phyloP scores from a whole-genome alignment of 2,888 invertebrate genomes.

The Brenthis daphne region DNA sequence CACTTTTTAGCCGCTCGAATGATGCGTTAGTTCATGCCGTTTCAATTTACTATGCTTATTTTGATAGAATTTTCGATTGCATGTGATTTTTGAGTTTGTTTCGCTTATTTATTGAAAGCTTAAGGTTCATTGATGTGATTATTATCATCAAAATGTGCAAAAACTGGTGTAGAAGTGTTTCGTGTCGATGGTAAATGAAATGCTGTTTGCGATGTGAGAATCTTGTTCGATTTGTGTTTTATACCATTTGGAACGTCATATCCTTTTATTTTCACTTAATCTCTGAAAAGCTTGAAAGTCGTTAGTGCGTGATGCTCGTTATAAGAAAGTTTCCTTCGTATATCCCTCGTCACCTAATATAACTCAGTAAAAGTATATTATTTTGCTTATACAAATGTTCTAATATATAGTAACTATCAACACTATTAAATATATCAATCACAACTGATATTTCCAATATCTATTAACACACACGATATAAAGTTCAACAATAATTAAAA shows the following conservation, averaged over 20 bases:
- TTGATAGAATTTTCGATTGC: background rate
- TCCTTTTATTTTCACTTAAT: slow-evolving; percentile 4
- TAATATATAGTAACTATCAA: too few relatives aligned
- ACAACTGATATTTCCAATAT: too few relatives aligned
- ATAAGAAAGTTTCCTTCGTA: slow-evolving; percentile 42
- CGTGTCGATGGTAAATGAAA: slow-evolving; percentile 7
- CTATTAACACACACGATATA: too few relatives aligned
- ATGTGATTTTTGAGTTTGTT: background rate
- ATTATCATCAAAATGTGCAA: slow-evolving; percentile 8
- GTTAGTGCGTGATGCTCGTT: slow-evolving; percentile 35
- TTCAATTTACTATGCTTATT: slow-evolving; percentile 18
- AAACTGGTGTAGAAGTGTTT: slow-evolving; percentile 5
- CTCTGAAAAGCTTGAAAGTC: slow-evolving; percentile 35
- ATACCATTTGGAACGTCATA: slow-evolving; percentile 15
- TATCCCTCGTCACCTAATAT: background rate
- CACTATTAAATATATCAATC: too few relatives aligned
- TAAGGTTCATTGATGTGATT: slow-evolving; percentile 1
- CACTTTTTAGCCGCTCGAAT: slow-evolving; percentile 55
- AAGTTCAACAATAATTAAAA: too few relatives aligned
- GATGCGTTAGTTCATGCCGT: slow-evolving; percentile 60
- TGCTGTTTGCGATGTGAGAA: slow-evolving; percentile 15
- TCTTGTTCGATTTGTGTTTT: slow-evolving; percentile 19
- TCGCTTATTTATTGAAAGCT: slow-evolving; percentile 2
- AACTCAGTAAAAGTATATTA: background rate
- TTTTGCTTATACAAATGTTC: background rate